Evolutionary conservation across 1,140 invertebrate species (phyloP), one percentile per base, ranked within the genome.

Genomic region (Penaeus vannamei): DNA sequence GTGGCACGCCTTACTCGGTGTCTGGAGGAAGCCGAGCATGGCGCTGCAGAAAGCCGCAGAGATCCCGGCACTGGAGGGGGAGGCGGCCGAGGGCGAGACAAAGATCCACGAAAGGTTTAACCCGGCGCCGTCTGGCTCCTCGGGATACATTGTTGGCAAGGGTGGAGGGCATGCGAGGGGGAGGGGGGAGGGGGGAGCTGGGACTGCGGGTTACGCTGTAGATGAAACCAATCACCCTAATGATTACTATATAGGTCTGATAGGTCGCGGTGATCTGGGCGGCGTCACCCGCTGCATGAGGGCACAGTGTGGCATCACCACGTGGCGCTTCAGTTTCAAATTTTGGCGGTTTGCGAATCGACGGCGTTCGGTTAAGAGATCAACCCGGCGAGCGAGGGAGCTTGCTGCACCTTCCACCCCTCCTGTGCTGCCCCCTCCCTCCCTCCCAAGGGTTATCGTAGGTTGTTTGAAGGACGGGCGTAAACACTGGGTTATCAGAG

Each of bases 401-500:
- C 53, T 53, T 53, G 53, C 53, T 53, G 53, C 14, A 53, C 53
- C 53, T 0, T 12, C 12, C 10, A 8, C 53, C 17, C 17, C 53
- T 10, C 53, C 42, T 10, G 42, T 53, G 29, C 53, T 26, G 20
- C 62, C 36, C 53, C 61, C 17, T 64, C 62, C 64, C 59, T 2
- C 64, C 64, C 86, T 66, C 86, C 83, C 26, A 22, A 69, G 86
- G 86, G 79, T 87, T 66, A 87, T 87, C 79, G 86, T 46, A 87
- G 86, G 86, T 87, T 82, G 86, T 83, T 87, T 87, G 86, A 82
- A 87, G 80, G 86, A 82, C 86, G 80, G 62, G 60, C 79, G 86
- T 87, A 87, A 85, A 87, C 80, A 87, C 79, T 69, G 79, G 86
- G 86, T 87, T 87, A 87, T 87, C 86, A 87, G 86, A 72, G 86